Evolutionary conservation across 2,888 invertebrate genomes (phyloP), one percentile per base, ranked within the genome.

Genomic region (Clunio marinus): DNA sequence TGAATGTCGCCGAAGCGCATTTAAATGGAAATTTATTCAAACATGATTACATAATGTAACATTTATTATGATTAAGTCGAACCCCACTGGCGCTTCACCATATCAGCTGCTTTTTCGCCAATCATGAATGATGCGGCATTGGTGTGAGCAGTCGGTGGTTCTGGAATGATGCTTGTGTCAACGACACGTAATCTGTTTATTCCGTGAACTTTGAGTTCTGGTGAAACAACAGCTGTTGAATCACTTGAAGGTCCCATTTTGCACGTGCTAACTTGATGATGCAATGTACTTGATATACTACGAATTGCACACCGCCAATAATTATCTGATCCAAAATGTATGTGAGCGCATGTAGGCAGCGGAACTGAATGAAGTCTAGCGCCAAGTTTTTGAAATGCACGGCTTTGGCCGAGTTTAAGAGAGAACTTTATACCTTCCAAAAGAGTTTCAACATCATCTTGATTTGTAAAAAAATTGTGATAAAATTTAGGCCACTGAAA

Each of bases 401-500:
- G 80, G 1, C 86, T 85, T 46, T 81, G 74, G 0, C 82, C 79
- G 17, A 89, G 75, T 58, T 81, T 79, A 70, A 87, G 82, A 1
- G 84, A 76, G 70, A 85, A 83, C 71, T 88, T 86, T 46, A 88
- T 83, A 0, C 84, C 82, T 15, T 83, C 82, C 3, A 87, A 75
- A 60, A 87, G 77, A 1, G 84, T 84, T n/a, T 81, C 81, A 0
- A 85, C 76, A 73, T 91, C 83, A 25, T 83, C 75, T 70, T 83
- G 84, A 74, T 89, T 83, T 0, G 83, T 82, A 70, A 93, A 83
- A 75, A 93, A 93, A 73, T 93, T 90, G 0, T 91, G 88, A 72
- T 89, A 85, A 72, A 95, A 84, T n/a, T 84, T 78, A 0, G 94
- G 93, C 72, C 86, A 84, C 35, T 87, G 85, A 55, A 86, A 82